Conservation (phyloP, 2,797 vertebrate genomes). For the Lerista edwardsae region DNA sequence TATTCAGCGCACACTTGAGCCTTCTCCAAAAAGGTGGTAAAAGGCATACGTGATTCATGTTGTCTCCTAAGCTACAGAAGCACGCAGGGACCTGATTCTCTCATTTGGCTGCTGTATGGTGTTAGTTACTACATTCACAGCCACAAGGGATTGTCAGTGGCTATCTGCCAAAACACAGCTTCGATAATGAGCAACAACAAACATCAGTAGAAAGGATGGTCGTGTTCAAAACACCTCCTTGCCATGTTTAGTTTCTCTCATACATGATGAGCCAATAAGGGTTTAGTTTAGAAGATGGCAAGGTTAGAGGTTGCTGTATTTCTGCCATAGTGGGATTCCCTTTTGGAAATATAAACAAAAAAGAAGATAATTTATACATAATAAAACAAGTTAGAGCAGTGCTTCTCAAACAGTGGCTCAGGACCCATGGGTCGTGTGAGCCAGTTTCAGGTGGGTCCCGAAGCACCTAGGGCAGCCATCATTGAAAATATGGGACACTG, state of each 20-base stretch:
- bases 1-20: neutral
- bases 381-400: no score
- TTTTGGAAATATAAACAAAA: neutral
- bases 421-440: no score
- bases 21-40: neutral
- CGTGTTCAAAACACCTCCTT: neutral
- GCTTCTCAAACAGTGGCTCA: no score
- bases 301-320: neutral
- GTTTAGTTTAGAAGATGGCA: no score
- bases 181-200: neutral
- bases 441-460: no score
- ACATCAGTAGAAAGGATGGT: neutral
- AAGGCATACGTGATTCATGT: neutral
- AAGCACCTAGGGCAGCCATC: no score
- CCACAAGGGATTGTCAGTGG: neutral
- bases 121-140: neutral
- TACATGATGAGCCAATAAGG: neutral
- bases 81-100: neutral
- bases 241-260: neutral
- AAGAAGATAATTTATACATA: neutral
- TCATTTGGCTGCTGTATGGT: neutral
- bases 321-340: neutral
- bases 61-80: conserved; percentile 16
- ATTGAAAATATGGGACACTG: no score
- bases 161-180: neutral